Evolutionary conservation across 2,113 vertebrate genomes (phyloP).

Genomic region (Psilopsiagon aymara): DNA sequence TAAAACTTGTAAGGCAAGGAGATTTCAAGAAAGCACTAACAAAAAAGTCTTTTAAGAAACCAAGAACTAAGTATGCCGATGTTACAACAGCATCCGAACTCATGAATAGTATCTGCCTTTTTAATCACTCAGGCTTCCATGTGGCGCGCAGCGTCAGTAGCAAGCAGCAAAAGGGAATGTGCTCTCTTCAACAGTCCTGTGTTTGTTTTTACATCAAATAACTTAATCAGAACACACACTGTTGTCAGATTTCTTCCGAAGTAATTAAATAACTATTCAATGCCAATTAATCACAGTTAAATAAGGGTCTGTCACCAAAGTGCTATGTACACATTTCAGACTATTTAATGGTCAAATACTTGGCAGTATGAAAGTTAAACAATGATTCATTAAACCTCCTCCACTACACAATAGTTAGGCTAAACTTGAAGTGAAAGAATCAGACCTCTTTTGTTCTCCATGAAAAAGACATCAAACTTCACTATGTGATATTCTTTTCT

Average conservation of each 20-base stretch:
- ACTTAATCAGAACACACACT: conserved; percentile 78
- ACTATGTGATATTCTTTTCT: conserved; percentile 81
- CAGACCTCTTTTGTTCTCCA: conserved; percentile 85
- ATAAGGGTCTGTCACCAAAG: conserved; percentile 77
- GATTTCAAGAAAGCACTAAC: not conserved
- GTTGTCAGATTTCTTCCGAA: conserved; percentile 74
- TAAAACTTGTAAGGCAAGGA: not conserved
- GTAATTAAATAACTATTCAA: conserved; percentile 83
- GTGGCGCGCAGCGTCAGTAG: not conserved
- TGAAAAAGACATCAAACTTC: conserved; percentile 87
- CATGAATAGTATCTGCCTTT: not conserved
- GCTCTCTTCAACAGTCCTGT: not conserved
- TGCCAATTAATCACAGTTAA: conserved; percentile 85
- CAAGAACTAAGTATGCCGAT: not conserved
- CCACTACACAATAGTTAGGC: conserved; percentile 83
- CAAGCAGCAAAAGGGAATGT: not conserved
- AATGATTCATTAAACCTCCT: conserved; percentile 91
- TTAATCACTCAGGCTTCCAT: not conserved
- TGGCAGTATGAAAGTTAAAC: conserved; percentile 87
- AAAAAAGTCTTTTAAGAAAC: not conserved
- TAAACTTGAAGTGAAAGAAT: conserved; percentile 84
- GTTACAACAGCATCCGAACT: not conserved
- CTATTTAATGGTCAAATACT: conserved; percentile 86
- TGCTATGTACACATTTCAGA: conserved; percentile 77
- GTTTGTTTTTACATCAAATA: conserved; percentile 72